A percentile compares a stretch with the other conserved stretches of the same genome.
Evolutionary conservation across 1,140 invertebrate species (phyloP).

Genomic region (Mamestra configurata): DNA sequence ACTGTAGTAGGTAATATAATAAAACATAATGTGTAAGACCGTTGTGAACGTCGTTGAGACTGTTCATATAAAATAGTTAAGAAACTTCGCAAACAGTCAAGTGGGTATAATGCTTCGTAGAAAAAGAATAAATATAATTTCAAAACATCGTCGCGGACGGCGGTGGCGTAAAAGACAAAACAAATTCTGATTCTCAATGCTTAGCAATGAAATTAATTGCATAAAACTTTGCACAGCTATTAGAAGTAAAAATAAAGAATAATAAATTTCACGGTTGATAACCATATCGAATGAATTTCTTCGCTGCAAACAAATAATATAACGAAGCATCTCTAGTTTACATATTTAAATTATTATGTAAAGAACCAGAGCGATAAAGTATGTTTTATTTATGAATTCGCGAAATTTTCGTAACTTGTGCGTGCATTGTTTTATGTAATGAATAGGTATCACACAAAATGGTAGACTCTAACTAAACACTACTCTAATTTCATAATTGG

Average conservation of each 20-base stretch:
- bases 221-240: not conserved
- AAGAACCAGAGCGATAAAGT: slow-evolving; percentile 14
- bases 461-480: not conserved
- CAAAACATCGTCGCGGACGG: not conserved
- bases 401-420: slow-evolving; percentile 17
- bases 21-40: slow-evolving; percentile 34
- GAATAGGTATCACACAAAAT: not conserved
- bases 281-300: not conserved
- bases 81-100: slow-evolving; percentile 2
- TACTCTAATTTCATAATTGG: slow-evolving; percentile 9
- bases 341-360: slow-evolving; percentile 10
- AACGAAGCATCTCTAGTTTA: not conserved
- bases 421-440: slow-evolving; percentile 18
- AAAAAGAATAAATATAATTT: not conserved
- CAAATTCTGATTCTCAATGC: not conserved
- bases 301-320: not conserved
- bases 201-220: not conserved
- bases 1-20: slow-evolving; percentile 34
- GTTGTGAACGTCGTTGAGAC: slow-evolving; percentile 20
- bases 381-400: slow-evolving; percentile 29
- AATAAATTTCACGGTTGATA: not conserved
- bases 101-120: not conserved
- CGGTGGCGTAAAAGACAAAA: not conserved
- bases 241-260: not conserved
- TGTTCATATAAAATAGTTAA: slow-evolving; percentile 25